These are phyloP conservation scores for Leptopilina syphax DNA, from an alignment of 2,888 invertebrate species.

Conservation along the genomic window DNA sequence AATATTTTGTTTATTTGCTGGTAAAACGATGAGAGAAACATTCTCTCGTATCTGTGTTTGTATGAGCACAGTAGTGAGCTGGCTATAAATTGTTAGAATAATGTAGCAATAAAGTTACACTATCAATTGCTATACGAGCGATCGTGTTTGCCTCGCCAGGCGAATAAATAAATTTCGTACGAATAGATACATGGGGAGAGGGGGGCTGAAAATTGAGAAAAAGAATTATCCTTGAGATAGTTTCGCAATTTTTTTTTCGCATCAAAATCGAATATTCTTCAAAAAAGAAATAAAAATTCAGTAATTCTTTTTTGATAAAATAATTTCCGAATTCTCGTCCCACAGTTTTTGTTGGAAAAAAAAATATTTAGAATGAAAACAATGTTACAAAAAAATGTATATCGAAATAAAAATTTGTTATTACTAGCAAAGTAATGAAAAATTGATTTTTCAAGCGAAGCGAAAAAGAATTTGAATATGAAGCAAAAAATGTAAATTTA, in stretches of 20 bases:
- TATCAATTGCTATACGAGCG: constrained; percentile 50
- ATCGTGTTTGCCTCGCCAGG: constrained; percentile 39
- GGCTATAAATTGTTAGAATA: constrained; percentile 50
- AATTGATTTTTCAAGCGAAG: too few species aligned
- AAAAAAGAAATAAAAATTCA: not conserved
- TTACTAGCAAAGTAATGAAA: too few species aligned
- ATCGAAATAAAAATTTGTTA: too few species aligned
- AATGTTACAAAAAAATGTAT: too few species aligned
- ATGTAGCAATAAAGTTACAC: constrained; percentile 50
- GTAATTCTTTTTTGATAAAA: too few species aligned
- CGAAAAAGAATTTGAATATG: too few species aligned
- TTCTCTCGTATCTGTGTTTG: constrained; percentile 30
- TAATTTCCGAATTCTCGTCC: too few species aligned
- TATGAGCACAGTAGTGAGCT: constrained; percentile 19
- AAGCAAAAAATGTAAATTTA: too few species aligned
- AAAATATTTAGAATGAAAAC: too few species aligned
- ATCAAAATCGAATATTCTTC: not conserved
- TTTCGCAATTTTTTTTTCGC: not conserved
- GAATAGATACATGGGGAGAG: not conserved
- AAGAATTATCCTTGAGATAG: constrained; percentile 16
- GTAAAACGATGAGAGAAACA: constrained; percentile 7
- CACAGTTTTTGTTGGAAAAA: too few species aligned
- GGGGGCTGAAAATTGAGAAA: not conserved
- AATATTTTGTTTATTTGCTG: constrained; percentile 10
- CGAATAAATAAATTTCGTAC: constrained; percentile 44